phyloP scores from a whole-genome alignment of 2,113 vertebrate species.

The Eurypyga helias region DNA sequence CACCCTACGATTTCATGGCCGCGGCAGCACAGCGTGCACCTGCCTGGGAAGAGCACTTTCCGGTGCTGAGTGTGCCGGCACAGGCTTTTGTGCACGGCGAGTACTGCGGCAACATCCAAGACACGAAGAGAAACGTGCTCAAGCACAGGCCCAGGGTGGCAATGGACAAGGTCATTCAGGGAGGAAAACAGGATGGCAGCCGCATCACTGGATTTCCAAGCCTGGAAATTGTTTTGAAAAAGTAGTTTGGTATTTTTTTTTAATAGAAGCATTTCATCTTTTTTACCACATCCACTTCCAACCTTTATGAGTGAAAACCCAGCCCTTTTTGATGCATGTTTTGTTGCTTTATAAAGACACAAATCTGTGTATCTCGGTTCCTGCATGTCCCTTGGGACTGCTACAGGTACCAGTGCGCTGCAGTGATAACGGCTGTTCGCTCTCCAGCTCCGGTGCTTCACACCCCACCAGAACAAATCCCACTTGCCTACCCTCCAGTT shows the following conservation, averaged over 20 bases:
- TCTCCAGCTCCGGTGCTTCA: not conserved
- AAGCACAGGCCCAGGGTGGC: not conserved
- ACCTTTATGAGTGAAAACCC: not conserved
- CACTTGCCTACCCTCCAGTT: not conserved
- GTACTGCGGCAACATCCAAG: not conserved
- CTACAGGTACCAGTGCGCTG: not conserved
- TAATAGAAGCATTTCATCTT: not conserved
- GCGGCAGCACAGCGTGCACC: rapidly evolving
- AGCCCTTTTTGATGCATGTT: not conserved
- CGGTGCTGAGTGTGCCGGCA: rapidly evolving
- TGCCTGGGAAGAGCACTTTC: not conserved
- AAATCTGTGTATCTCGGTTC: not conserved
- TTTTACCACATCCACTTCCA: not conserved
- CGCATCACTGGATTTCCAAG: not conserved
- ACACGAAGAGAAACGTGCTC: rapidly evolving
- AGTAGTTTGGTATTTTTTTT: not conserved
- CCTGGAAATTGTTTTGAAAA: not conserved
- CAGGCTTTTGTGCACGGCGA: rapidly evolving
- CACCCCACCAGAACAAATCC: not conserved
- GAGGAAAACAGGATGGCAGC: not conserved
- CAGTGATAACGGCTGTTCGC: rapidly evolving
- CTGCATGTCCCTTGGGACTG: not conserved
- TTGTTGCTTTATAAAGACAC: not conserved
- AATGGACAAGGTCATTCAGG: rapidly evolving
- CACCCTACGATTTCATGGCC: not conserved